These are phyloP conservation scores for Trichosurus vulpecula DNA, from an alignment of 2,797 vertebrate genomes.

Conservation along the genomic window DNA sequence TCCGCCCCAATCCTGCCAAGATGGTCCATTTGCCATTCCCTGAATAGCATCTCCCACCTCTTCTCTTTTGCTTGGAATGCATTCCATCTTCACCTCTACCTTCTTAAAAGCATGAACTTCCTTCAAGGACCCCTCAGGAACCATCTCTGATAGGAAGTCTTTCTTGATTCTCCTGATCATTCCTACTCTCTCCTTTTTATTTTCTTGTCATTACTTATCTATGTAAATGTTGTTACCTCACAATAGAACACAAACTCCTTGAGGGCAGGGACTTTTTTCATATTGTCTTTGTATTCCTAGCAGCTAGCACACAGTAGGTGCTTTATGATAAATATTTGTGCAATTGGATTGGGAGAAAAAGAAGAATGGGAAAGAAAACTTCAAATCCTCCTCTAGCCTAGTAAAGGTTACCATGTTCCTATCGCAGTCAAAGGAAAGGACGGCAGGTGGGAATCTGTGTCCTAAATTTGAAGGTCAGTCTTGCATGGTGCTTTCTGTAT, in stretches of 20 bases:
- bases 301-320: slow-evolving; percentile 10
- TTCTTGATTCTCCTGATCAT: neutral
- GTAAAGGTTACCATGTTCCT: slow-evolving; percentile 14
- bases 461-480: slow-evolving; percentile 47
- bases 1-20: neutral
- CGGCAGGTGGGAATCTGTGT: neutral
- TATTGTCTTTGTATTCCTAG: neutral
- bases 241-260: neutral
- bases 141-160: neutral
- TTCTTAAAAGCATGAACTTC: neutral
- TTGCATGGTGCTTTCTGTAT: slow-evolving; percentile 33
- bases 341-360: slow-evolving; percentile 27
- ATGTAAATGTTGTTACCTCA: neutral
- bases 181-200: neutral
- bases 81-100: neutral
- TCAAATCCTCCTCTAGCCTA: slow-evolving; percentile 13
- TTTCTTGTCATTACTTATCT: neutral
- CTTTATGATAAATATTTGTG: slow-evolving; percentile 4
- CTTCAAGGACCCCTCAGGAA: neutral
- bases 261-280: neutral
- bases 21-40: neutral
- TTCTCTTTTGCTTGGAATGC: neutral
- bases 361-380: neutral
- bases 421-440: slow-evolving; percentile 2
- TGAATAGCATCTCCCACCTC: neutral